Evolutionary conservation across 2,797 vertebrate species (phyloP), one percentile per base, ranked within the genome.

Genomic region (Neosilurus hyrtlii): DNA sequence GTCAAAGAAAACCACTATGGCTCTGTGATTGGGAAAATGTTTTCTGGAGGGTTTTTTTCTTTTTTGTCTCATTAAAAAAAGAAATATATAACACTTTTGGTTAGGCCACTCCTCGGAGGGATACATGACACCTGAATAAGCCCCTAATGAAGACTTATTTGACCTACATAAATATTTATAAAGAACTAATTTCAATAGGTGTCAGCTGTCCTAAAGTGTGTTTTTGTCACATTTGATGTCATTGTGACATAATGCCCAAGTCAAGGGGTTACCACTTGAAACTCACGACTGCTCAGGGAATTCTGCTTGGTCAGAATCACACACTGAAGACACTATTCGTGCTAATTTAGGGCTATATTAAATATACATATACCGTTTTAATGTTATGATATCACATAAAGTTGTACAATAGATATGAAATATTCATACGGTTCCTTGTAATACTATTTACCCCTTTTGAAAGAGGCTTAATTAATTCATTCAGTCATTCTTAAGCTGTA

Each of bases 101-200:
- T 71, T 16, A 68, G 24, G 51, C 51, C 16, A 57, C 0, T 35
- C 2, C 72, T 74, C 26, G 8, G 35, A 22, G 18, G 54, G 35
- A n/a, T 49, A 43, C 37, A 24, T 62, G 20, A 62, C 35, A 77
- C 7, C 57, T 76, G 22, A 43, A 49, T 62, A 43, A 62, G 35
- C 12, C 22, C 14, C n/a, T 61, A 30, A 61, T 76, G 56, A 76
- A 57, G 43, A 62, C 22, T 9, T 76, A 75, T 61, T 4, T 37
- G 10, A n/a, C 11, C 57, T 61, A 43, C 35, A 62, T 76, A 35
- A 61, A 61, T 76, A 61, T 76, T 76, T 61, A 76, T 59, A 24
- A 24, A 14, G 57, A 37, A 0, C 35, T 24, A 62, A 62, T 76
- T 49, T 1, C 35, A n/a, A 12, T 49, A 61, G 35, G 74, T 61